Evolutionary conservation across 2,113 vertebrate species (phyloP), one percentile per base, ranked within the genome.

Genomic region (Heterotilapia buettikoferi): DNA sequence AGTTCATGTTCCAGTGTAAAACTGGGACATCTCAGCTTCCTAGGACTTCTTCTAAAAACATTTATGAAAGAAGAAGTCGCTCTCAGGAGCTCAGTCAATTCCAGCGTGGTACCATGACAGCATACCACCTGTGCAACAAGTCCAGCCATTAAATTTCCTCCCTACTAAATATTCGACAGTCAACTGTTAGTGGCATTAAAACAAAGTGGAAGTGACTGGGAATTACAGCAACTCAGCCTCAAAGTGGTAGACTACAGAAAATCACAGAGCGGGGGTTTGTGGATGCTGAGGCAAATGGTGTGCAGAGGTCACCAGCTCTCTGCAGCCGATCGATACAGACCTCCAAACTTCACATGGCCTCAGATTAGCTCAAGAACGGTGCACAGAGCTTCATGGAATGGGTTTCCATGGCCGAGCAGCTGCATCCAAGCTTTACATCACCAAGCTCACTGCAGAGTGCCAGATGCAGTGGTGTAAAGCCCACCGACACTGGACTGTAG

Each of bases 1-100:
- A 5, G 61, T 66, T 66, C 2, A 38, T 38, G 61, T 66, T 3
- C 61, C 61, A 66, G 31, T 66, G 61, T 66, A 38, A 66, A 66
- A 66, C 10, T 66, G 61, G 61, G 4, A 66, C 61, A 36, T 38
- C 31, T 36, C 61, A n/a, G 61, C 61, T 66, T 63, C 31, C 59
- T 63, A 7, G 18, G 18, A 63, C 18, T n/a, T 19, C 59, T 63
- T 66, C 31, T 63, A 63, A 36, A 63, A n/a, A n/a, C 31, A 63
- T 36, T 12, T 66, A n/a, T 36, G 31, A 36, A 36, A 66, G 31
- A 66, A 66, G 61, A 13, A 13, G 61, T 66, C 10, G 3, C 61
- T 66, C 61, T 66, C 31, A 0, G 0, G 18, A 66, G 61, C 31
- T 66, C 0, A 7, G 61, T 0, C 10, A n/a, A n/a, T n/a, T n/a